Conservation (phyloP, 2,888 invertebrate genomes). For the Itoplectis maculator region DNA sequence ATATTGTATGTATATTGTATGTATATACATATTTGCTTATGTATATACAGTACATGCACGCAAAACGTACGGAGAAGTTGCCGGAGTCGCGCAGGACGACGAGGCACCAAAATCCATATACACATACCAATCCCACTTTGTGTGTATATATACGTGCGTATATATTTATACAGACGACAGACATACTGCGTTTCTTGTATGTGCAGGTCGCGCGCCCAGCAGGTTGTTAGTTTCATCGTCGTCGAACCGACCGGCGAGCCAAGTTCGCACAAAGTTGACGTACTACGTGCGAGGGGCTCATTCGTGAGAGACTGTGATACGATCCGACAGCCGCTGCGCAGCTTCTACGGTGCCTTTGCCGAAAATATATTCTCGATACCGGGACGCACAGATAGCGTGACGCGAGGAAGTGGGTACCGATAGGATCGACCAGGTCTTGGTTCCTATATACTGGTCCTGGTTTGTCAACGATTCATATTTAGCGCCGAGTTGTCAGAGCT, state of each 20-base stretch:
- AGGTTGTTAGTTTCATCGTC: slow-evolving; percentile 18
- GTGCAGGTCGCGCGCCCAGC: slow-evolving; percentile 5
- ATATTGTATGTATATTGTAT: neutral
- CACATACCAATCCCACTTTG: neutral
- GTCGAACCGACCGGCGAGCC: slow-evolving; percentile 11
- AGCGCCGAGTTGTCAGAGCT: no score
- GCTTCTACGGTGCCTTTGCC: slow-evolving; percentile 1
- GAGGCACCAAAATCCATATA: neutral
- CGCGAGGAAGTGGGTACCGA: no score
- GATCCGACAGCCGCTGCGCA: no score
- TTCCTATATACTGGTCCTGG: no score
- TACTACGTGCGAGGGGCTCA: neutral
- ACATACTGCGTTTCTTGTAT: neutral
- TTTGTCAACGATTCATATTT: no score
- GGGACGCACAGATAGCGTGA: no score
- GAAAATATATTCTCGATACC: neutral
- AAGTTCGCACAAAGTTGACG: no score
- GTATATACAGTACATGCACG: slow-evolving; percentile 6
- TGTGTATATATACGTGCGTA: neutral
- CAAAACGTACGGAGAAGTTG: slow-evolving; percentile 47
- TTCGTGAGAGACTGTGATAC: slow-evolving; percentile 6
- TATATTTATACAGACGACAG: neutral
- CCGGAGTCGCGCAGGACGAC: neutral
- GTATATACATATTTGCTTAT: neutral
- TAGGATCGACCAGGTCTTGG: no score